Conservation (phyloP, 2,113 vertebrate genomes). For the Stegostoma tigrinum region DNA sequence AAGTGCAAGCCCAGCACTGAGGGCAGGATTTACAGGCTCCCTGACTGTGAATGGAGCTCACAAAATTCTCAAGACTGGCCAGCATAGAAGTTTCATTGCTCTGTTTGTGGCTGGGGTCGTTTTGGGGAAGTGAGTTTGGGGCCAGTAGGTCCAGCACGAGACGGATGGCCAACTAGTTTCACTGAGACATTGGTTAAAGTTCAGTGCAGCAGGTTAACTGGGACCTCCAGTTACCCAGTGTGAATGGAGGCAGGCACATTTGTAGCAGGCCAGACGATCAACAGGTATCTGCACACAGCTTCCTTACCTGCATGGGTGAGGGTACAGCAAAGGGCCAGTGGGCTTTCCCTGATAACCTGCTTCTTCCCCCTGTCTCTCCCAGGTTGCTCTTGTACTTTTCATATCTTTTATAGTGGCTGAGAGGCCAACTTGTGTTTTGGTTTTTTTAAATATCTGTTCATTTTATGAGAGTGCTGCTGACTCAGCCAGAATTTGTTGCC, state of each 20-base stretch:
- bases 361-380: no score
- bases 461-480: no score
- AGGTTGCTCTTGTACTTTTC: neutral
- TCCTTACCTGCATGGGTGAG: neutral
- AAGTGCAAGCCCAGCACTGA: neutral
- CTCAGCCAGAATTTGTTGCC: no score
- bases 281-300: neutral
- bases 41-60: no score
- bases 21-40: neutral
- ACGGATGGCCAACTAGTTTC: neutral
- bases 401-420: neutral
- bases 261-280: neutral
- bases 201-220: neutral
- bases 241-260: neutral
- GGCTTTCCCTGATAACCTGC: neutral
- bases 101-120: neutral
- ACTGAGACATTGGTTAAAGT: neutral
- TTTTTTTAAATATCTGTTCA: no score
- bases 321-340: neutral
- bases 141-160: neutral
- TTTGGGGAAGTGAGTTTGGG: neutral
- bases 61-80: no score
- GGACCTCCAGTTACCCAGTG: neutral
- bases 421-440: neutral
- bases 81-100: no score